Base-by-base conservation (phyloP, 2,113 vertebrate genomes). In the Meleagris gallopavo region DNA sequence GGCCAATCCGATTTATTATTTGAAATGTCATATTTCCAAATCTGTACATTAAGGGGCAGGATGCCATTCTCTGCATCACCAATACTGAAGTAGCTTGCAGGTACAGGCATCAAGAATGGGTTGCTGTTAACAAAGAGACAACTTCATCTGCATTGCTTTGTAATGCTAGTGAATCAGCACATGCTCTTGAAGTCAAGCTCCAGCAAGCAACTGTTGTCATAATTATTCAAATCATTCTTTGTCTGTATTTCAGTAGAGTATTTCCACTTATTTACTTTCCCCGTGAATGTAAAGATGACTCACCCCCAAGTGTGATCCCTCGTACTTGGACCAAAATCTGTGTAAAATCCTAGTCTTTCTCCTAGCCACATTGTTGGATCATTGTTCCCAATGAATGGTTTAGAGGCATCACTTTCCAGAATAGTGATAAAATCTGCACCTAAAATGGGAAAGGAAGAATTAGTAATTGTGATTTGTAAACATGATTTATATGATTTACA, bases 281-380 rank as follows among this genome's bases (percentile, higher is more conserved):
- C 22, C 64, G 16, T 46, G 34, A 12, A 30, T 20, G 38, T 41
- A 78, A 86, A 62, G 48, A 13, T 52, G 36, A 96, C 97, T 97
- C 90, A 98, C 97, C 97, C 98, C 97, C 98, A 98, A 6, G 97
- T 98, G 93, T 98, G 98, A 95, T 98, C 98, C 91, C 97, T 97
- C 50, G 98, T 95, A 71, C 98, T 98, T 65, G 98, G 97, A 69
- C 98, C 97, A 95, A 98, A 98, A 89, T 98, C 97, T 12, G 97
- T 98, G 62, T 98, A 98, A 97, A 98, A 98, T 58, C 97, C 97
- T 85, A 98, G 11, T 62, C 89, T 97, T 94, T 98, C 97, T 50
- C 97, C 97, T 15, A 98, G 72, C 97, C 97, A 98, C 97, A 97
- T 97, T 48, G 97, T 96, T 69, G 96, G 94, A 75, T 98, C 98